A percentile compares a stretch with the other conserved stretches of the same genome.
phyloP scores from a whole-genome alignment of 2,113 vertebrate species.

The Vicugna pacos region DNA sequence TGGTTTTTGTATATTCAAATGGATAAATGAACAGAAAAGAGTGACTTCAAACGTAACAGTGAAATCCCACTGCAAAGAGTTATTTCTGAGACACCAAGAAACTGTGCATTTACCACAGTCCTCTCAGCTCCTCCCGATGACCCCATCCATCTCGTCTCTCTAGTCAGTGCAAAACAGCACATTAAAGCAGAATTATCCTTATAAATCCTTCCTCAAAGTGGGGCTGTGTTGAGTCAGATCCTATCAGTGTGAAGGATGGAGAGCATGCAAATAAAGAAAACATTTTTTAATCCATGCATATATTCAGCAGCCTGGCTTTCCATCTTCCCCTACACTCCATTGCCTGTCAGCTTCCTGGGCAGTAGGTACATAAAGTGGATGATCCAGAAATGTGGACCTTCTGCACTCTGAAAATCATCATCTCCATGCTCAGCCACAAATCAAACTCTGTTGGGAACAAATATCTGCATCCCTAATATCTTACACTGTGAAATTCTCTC shows the following conservation, averaged over 20 bases:
- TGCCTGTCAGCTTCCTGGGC: neutral
- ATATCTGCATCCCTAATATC: neutral
- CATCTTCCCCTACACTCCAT: neutral
- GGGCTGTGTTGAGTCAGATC: conserved; percentile 32
- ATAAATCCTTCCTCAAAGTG: neutral
- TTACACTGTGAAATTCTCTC: neutral
- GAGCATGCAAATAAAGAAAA: neutral
- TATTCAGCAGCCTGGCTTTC: neutral
- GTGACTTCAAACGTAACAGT: neutral
- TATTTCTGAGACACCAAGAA: neutral
- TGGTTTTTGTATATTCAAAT: conserved; percentile 5
- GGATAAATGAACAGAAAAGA: neutral
- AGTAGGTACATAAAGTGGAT: neutral
- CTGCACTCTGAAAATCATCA: neutral
- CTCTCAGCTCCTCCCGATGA: neutral
- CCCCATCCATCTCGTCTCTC: neutral
- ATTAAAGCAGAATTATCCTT: neutral
- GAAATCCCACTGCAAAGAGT: neutral
- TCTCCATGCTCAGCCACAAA: conserved; percentile 18
- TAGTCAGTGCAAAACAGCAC: neutral
- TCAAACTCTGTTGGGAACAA: neutral
- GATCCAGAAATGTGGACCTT: neutral
- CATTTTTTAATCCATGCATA: neutral
- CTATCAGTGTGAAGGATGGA: conserved; percentile 31
- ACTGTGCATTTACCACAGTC: neutral